Evolutionary conservation across 2,797 vertebrate species (phyloP).

Genomic region (Pempheris klunzingeri): DNA sequence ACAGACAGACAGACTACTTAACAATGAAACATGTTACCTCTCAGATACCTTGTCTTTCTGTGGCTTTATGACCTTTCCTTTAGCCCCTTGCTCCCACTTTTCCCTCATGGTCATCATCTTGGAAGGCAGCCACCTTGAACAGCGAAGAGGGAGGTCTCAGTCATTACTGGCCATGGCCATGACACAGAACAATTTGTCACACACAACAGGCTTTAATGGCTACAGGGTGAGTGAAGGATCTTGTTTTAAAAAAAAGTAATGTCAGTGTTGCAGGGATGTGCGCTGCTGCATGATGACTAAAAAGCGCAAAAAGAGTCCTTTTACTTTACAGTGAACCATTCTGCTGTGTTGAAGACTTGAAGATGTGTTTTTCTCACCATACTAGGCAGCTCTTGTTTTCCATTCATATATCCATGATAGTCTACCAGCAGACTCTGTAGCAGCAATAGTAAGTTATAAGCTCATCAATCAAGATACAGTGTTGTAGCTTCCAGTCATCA

Average conservation of each 20-base stretch:
- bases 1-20: background rate
- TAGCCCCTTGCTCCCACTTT: background rate
- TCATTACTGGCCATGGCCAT: slow-evolving; percentile 32
- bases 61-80: slow-evolving; percentile 32
- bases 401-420: background rate
- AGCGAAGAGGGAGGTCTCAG: slow-evolving; percentile 36
- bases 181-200: slow-evolving; percentile 69
- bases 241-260: slow-evolving; percentile 16
- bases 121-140: slow-evolving; percentile 54
- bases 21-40: background rate
- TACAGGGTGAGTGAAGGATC: slow-evolving; percentile 27
- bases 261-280: slow-evolving; percentile 27
- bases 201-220: slow-evolving; percentile 51
- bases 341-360: background rate
- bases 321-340: background rate
- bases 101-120: slow-evolving; percentile 45
- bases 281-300: slow-evolving; percentile 21
- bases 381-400: background rate
- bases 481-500: background rate
- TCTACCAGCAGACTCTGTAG: background rate
- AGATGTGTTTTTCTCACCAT: background rate
- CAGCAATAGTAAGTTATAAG: background rate
- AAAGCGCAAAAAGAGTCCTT: background rate
- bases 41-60: background rate
- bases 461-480: background rate